Percentiles rank a stretch among this genome's conserved stretches.
These are phyloP conservation scores for Dorcus hopei DNA, from an alignment of 2,888 invertebrate genomes.

Conservation along the genomic window DNA sequence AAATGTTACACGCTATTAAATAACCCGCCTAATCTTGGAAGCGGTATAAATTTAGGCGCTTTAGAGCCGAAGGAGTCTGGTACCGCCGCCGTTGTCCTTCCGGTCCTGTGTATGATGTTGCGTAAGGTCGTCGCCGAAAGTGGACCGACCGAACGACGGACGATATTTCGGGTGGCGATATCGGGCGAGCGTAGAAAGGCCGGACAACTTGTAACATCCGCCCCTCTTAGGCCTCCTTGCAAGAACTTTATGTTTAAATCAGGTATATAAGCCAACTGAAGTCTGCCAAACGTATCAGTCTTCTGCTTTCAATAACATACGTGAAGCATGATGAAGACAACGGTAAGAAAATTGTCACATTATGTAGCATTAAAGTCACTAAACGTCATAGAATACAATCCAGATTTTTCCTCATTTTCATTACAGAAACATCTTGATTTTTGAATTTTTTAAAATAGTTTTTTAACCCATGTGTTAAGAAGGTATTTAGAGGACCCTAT, in stretches of 20 bases:
- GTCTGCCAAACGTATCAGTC: conserved; percentile 35
- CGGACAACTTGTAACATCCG: conserved; percentile 27
- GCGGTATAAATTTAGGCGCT: no score
- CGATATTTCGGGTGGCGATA: conserved; percentile 29
- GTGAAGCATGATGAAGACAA: conserved; percentile 40
- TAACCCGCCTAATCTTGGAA: no score
- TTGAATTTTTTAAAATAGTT: no score
- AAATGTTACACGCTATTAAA: no score
- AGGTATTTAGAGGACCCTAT: no score
- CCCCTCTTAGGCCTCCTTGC: conserved; percentile 31
- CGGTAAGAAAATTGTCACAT: conserved; percentile 31
- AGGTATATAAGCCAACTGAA: conserved; percentile 37
- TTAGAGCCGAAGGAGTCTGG: no score
- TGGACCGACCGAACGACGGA: conserved; percentile 34
- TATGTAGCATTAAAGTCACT: no score
- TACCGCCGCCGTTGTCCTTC: no score
- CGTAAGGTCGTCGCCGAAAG: conserved; percentile 34
- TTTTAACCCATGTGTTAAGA: no score
- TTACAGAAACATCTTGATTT: no score
- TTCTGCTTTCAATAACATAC: conserved; percentile 34
- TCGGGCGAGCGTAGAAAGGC: conserved; percentile 31
- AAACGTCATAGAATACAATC: no score
- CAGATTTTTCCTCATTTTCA: no score
- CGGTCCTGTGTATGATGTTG: conserved; percentile 15
- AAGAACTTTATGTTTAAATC: conserved; percentile 26